A percentile compares a stretch with the other conserved stretches of the same genome.
These are phyloP conservation scores for Betta splendens DNA, from an alignment of 2,797 vertebrate species.

Conservation along the genomic window DNA sequence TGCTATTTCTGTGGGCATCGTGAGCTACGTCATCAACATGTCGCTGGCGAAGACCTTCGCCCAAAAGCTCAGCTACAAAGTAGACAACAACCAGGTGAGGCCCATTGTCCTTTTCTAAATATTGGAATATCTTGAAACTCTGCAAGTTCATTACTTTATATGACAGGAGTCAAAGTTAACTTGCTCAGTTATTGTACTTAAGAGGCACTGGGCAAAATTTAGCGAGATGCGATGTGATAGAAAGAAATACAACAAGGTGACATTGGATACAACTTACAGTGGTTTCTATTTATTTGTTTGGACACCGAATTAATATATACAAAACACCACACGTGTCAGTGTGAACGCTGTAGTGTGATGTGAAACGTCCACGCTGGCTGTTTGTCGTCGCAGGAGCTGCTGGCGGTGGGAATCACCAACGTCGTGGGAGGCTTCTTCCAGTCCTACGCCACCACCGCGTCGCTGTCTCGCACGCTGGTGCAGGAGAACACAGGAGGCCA, in stretches of 20 bases:
- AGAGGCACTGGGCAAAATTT: no score
- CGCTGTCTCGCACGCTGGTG: conserved; percentile 91
- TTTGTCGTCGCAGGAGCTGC: conserved; percentile 84
- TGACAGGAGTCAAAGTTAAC: no score
- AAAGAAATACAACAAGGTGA: no score
- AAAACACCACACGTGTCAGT: neutral
- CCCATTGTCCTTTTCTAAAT: no score
- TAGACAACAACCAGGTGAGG: conserved; percentile 92
- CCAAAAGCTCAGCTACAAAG: conserved; percentile 91
- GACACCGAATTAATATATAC: no score
- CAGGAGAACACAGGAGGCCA: conserved; percentile 92
- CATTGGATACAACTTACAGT: no score
- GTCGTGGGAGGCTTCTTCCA: conserved; percentile 87
- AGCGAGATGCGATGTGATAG: no score
- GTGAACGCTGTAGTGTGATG: neutral
- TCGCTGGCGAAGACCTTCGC: conserved; percentile 94
- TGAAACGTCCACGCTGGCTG: neutral
- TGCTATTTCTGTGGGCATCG: conserved; percentile 90
- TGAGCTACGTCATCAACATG: conserved; percentile 91
- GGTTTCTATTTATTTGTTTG: no score
- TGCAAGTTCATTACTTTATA: no score
- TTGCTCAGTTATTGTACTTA: no score
- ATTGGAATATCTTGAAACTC: no score
- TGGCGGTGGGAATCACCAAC: conserved; percentile 90
- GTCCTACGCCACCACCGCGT: conserved; percentile 91